Conservation (phyloP, 1,140 invertebrate genomes). For the Aphis gossypii region DNA sequence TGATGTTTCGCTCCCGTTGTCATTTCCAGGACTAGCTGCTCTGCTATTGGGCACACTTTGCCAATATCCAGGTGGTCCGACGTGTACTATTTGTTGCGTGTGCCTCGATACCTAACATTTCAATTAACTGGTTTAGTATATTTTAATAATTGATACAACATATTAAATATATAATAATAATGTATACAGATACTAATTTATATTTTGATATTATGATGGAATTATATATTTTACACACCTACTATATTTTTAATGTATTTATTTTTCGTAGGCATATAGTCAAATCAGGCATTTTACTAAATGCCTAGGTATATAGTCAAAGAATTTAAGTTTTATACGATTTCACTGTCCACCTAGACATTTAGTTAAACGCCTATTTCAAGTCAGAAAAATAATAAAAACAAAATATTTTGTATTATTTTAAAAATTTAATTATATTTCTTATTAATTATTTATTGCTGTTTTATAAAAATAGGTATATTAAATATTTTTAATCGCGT, state of each 20-base stretch:
- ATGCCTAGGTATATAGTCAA: too few relatives aligned
- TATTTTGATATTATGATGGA: background rate
- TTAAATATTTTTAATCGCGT: too few relatives aligned
- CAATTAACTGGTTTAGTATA: background rate
- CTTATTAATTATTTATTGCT: too few relatives aligned
- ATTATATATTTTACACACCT: background rate
- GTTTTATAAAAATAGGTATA: too few relatives aligned
- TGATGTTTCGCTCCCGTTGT: slow-evolving; percentile 61
- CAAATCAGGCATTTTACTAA: too few relatives aligned
- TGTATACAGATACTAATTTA: background rate
- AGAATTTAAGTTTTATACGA: too few relatives aligned
- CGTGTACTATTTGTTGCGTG: slow-evolving; percentile 40
- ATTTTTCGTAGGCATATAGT: background rate
- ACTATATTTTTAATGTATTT: too few relatives aligned
- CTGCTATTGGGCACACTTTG: slow-evolving; percentile 58
- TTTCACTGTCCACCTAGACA: too few relatives aligned
- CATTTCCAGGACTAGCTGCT: slow-evolving; percentile 60
- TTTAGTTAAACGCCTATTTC: too few relatives aligned
- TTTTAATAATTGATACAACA: background rate
- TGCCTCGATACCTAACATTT: slow-evolving; percentile 32
- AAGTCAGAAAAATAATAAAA: too few relatives aligned
- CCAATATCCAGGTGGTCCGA: slow-evolving; percentile 43
- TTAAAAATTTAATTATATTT: too few relatives aligned
- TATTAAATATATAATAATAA: background rate
- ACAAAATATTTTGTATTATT: too few relatives aligned